Conservation (phyloP, 2,113 vertebrate species). For the zebrafish (Danio rerio) region DNA sequence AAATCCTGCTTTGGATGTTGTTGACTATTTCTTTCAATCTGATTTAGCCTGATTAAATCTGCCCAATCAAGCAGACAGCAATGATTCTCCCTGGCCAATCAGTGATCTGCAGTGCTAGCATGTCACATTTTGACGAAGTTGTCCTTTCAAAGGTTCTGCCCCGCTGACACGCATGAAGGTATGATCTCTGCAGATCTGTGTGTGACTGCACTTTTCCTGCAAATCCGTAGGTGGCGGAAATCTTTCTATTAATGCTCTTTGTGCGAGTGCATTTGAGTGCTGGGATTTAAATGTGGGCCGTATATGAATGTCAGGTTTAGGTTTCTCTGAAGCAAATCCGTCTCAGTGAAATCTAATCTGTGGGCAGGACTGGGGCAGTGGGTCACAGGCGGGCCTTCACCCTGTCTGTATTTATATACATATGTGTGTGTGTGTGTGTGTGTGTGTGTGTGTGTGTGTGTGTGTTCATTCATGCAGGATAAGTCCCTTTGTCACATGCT, state of each 20-base stretch:
- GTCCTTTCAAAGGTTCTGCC: too few species aligned
- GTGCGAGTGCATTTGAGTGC: background rate
- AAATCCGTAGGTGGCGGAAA: background rate
- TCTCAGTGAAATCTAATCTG: constrained; percentile 37
- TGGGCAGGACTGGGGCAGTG: constrained; percentile 24
- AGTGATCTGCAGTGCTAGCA: too few species aligned
- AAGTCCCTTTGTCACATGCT: background rate
- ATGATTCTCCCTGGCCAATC: too few species aligned
- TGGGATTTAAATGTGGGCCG: background rate
- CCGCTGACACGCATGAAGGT: too few species aligned
- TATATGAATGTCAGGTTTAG: constrained; percentile 31
- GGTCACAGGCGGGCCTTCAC: constrained; percentile 7
- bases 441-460: constrained; percentile 13
- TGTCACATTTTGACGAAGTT: too few species aligned
- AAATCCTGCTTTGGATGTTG: too few species aligned
- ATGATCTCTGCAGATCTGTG: too few species aligned
- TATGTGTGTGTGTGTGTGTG: background rate
- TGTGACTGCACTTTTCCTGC: background rate
- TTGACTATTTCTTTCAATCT: too few species aligned
- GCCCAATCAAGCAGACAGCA: too few species aligned
- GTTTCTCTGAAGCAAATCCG: constrained; percentile 28
- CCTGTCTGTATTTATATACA: background rate
- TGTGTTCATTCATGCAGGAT: constrained; percentile 13
- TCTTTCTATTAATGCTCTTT: background rate
- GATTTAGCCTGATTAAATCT: too few species aligned